Percentiles rank a stretch among this genome's conserved stretches.
Evolutionary conservation across 2,888 invertebrate species (phyloP).

Genomic region (Cosmia pyralina): DNA sequence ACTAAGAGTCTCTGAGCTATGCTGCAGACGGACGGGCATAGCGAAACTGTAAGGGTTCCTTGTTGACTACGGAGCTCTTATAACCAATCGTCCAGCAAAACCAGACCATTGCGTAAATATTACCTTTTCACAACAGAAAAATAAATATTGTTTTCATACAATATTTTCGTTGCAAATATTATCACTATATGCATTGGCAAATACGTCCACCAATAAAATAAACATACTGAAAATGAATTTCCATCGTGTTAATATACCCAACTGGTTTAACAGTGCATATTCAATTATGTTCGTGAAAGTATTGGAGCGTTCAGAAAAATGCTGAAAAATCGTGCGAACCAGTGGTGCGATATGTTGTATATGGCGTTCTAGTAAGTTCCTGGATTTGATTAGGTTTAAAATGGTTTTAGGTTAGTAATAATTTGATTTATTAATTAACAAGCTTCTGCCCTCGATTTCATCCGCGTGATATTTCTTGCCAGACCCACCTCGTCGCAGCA

Average conservation of each 20-base stretch:
- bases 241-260: slow-evolving; percentile 18
- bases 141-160: slow-evolving; percentile 11
- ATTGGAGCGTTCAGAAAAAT: slow-evolving; percentile 36
- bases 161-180: slow-evolving; percentile 23
- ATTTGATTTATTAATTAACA: background rate
- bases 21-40: no score
- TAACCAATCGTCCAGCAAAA: slow-evolving; percentile 22
- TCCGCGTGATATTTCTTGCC: no score
- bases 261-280: slow-evolving; percentile 31
- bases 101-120: background rate
- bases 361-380: background rate
- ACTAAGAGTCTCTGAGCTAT: no score
- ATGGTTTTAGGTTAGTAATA: background rate
- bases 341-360: slow-evolving; percentile 44
- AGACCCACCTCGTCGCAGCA: no score
- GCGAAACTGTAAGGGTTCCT: no score
- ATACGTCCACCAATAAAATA: slow-evolving; percentile 17
- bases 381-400: background rate
- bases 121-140: slow-evolving; percentile 14
- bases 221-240: slow-evolving; percentile 40
- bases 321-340: slow-evolving; percentile 34
- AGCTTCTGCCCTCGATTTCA: no score
- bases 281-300: slow-evolving; percentile 35
- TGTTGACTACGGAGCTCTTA: no score
- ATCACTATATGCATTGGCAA: slow-evolving; percentile 17